These are phyloP conservation scores for Hypsopygia costalis DNA, from an alignment of 2,888 invertebrate species.

Conservation along the genomic window DNA sequence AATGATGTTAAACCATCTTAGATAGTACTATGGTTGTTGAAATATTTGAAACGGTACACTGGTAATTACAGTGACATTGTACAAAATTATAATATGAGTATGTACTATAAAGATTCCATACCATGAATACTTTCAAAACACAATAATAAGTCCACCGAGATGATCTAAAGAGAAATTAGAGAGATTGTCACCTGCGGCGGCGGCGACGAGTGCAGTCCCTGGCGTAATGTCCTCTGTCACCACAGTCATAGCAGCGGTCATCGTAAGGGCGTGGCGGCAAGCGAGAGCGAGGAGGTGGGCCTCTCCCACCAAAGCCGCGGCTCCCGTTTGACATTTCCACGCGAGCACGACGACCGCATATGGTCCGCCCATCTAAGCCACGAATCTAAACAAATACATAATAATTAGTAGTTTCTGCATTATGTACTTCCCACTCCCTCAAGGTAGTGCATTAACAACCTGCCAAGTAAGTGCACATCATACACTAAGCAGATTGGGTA, in stretches of 20 bases:
- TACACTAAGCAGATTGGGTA: too few relatives aligned
- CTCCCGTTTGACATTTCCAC: constrained; percentile 96
- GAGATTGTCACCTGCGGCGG: constrained; percentile 69
- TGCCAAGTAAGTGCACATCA: too few relatives aligned
- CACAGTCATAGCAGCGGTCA: constrained; percentile 97
- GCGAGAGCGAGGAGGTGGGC: constrained; percentile 80
- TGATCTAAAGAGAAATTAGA: constrained; percentile 11
- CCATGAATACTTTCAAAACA: constrained; percentile 28
- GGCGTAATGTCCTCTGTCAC: constrained; percentile 95
- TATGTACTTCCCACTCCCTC: too few relatives aligned
- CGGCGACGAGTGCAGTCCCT: constrained; percentile 91
- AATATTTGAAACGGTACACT: too few relatives aligned
- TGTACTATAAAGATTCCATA: constrained; percentile 47
- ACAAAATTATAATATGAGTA: too few relatives aligned
- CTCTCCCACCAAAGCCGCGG: constrained; percentile 77
- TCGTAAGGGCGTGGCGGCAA: constrained; percentile 92
- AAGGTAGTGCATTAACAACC: too few relatives aligned
- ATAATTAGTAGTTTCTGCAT: constrained; percentile 8
- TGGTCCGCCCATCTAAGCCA: constrained; percentile 87
- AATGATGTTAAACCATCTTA: not conserved
- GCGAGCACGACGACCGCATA: constrained; percentile 93
- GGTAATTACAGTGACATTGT: too few relatives aligned
- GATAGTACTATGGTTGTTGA: not conserved
- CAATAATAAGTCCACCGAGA: constrained; percentile 13
- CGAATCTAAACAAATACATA: constrained; percentile 50